Evolutionary conservation across 2,113 vertebrate genomes (phyloP).

Genomic region (Rhodinocichla rosea): DNA sequence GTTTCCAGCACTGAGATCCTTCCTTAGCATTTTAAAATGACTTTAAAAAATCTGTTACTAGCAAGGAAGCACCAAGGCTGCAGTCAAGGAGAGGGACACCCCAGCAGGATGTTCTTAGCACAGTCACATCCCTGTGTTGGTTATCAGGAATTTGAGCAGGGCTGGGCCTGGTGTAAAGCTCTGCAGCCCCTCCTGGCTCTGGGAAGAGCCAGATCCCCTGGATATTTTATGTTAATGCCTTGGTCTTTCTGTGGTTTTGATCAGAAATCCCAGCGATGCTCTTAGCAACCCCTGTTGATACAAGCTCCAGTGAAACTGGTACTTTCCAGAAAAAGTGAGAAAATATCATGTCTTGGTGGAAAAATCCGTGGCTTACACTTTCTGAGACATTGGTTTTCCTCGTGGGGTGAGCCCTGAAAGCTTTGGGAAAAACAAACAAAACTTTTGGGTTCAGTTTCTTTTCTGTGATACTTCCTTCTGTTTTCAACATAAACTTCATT

Average conservation of each 20-base stretch:
- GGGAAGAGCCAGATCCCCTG: background rate
- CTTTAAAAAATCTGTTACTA: background rate
- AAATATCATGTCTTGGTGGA: background rate
- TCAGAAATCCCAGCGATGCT: background rate
- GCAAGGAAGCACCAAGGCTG: background rate
- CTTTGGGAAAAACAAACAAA: background rate
- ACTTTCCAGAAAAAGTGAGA: background rate
- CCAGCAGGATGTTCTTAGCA: too few relatives aligned
- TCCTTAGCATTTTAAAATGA: too few relatives aligned
- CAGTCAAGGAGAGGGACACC: background rate
- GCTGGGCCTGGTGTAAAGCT: background rate
- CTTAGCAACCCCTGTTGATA: background rate
- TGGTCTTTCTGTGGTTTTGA: background rate
- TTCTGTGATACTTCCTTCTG: background rate
- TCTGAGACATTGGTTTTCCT: background rate
- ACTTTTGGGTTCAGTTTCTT: background rate
- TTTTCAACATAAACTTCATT: background rate
- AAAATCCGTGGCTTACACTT: background rate
- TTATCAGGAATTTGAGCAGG: background rate
- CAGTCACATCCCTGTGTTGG: background rate
- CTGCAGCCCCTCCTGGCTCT: background rate
- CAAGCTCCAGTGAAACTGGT: background rate
- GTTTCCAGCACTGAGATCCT: too few relatives aligned
- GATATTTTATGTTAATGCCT: background rate
- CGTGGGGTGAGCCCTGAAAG: background rate